These are phyloP conservation scores for Thryonomys swinderianus DNA, from an alignment of 2,113 vertebrate genomes.

Conservation along the genomic window DNA sequence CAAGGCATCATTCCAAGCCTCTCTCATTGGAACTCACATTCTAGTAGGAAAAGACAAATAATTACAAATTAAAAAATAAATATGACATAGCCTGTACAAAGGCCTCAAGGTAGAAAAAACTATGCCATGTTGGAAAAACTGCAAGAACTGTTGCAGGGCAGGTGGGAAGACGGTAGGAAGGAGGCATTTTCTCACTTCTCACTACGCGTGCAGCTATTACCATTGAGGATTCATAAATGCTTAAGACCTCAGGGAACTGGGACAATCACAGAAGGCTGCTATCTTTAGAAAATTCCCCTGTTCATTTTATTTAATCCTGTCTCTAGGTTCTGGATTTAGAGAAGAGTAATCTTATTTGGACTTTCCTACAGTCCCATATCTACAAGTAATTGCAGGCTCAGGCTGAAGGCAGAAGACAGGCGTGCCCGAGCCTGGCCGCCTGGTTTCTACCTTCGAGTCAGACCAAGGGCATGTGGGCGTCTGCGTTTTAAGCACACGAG, in stretches of 20 bases:
- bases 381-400: neutral
- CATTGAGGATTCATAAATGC: neutral
- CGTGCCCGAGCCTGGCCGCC: neutral
- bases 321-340: neutral
- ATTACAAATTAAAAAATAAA: neutral
- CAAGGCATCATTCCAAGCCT: neutral
- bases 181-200: neutral
- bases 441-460: neutral
- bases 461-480: neutral
- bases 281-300: neutral
- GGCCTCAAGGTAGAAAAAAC: neutral
- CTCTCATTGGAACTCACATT: neutral
- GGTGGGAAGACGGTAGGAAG: neutral
- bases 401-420: neutral
- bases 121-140: neutral
- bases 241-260: neutral
- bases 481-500: neutral
- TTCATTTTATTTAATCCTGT: neutral
- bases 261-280: neutral
- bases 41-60: slow-evolving; percentile 3
- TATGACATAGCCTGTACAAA: neutral
- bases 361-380: neutral
- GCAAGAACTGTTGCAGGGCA: neutral
- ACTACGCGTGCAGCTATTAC: neutral
- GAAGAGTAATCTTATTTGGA: neutral